Percentiles rank a stretch among this genome's conserved stretches.
phyloP scores from a whole-genome alignment of 2,888 invertebrate species.

The Gerris lacustris region DNA sequence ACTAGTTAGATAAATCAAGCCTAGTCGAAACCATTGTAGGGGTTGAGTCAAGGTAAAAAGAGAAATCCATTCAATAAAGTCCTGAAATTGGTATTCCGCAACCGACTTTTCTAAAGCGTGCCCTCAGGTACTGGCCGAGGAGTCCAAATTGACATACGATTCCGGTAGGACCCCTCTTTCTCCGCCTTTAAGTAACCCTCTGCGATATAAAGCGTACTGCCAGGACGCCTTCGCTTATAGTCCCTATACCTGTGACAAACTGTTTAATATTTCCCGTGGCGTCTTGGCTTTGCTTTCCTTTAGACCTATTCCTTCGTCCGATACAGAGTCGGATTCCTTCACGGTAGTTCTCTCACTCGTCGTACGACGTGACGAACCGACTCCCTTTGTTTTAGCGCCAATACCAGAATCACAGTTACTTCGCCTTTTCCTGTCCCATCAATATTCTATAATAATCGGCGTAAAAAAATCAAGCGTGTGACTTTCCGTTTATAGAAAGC shows the following conservation, averaged over 20 bases:
- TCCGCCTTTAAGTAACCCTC: neutral
- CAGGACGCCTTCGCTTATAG: neutral
- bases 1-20: no score
- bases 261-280: conserved; percentile 3
- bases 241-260: neutral
- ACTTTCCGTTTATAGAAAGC: neutral
- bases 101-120: neutral
- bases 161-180: neutral
- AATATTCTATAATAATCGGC: conserved; percentile 3
- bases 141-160: neutral
- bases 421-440: neutral
- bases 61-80: neutral
- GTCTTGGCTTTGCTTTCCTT: neutral
- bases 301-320: neutral
- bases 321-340: neutral
- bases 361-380: neutral
- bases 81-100: neutral
- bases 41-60: neutral
- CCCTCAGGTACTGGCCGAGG: neutral
- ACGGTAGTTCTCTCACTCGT: neutral
- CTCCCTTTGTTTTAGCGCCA: conserved; percentile 1
- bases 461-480: neutral
- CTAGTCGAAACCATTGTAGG: neutral
- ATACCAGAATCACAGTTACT: neutral
- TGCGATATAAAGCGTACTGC: neutral